phyloP scores from a whole-genome alignment of 92 coral and sea anemone species.

The Anthopleura xanthogrammica region DNA sequence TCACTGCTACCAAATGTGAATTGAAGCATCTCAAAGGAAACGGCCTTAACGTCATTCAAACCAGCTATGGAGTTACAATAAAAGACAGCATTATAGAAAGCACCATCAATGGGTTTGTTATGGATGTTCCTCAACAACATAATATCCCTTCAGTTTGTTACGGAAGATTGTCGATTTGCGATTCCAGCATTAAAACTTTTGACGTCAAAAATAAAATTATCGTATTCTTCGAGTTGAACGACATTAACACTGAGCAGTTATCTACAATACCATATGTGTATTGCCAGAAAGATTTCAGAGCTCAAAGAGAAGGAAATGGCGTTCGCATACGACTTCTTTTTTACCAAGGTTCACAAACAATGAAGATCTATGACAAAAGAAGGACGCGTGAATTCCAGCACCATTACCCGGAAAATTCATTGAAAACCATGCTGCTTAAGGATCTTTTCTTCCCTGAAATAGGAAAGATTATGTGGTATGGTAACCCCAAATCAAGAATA shows the following conservation, averaged over 20 bases:
- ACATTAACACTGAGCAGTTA: neutral
- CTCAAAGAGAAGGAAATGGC: constrained; percentile 31
- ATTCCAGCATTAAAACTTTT: constrained; percentile 9
- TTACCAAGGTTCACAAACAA: constrained; percentile 28
- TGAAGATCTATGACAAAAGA: constrained; percentile 14
- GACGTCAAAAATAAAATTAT: constrained; percentile 7
- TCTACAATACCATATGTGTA: neutral
- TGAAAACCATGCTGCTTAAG: neutral
- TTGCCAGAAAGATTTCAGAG: constrained; percentile 40
- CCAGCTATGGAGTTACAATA: constrained; percentile 8
- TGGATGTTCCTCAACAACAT: constrained; percentile 26
- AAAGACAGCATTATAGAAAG: constrained; percentile 21
- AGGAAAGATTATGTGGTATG: constrained; percentile 33
- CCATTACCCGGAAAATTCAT: neutral
- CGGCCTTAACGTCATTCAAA: constrained; percentile 27
- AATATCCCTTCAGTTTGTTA: constrained; percentile 43
- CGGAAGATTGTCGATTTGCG: constrained; percentile 49
- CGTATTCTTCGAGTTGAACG: constrained; percentile 40
- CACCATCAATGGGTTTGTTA: constrained; percentile 37
- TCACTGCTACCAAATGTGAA: constrained; percentile 20
- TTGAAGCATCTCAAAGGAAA: constrained; percentile 13
- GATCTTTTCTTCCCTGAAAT: constrained; percentile 33
- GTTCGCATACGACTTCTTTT: constrained; percentile 41
- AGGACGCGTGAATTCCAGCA: neutral
- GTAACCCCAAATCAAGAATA: constrained; percentile 46